These are phyloP conservation scores for Sebastes flavidus DNA, from an alignment of 2,797 vertebrate genomes.

Conservation along the genomic window DNA sequence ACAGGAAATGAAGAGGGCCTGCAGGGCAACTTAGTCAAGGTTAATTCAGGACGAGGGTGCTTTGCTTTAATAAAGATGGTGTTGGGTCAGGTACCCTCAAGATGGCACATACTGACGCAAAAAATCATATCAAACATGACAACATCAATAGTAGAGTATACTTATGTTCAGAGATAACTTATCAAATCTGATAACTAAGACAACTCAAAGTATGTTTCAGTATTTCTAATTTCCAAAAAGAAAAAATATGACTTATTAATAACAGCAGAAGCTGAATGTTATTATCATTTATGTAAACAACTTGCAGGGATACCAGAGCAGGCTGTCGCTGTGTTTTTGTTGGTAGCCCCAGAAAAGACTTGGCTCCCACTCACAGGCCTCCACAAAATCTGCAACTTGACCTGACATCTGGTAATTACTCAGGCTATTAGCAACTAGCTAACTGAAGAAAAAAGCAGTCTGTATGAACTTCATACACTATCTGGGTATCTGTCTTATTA, in stretches of 20 bases:
- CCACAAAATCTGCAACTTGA: slow-evolving; percentile 37
- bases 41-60: slow-evolving; percentile 2
- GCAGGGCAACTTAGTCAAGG: not conserved
- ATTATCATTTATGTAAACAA: slow-evolving; percentile 10
- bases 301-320: not conserved
- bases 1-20: not conserved
- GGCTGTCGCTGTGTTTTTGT: slow-evolving; percentile 3
- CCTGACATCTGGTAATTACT: slow-evolving; percentile 22
- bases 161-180: not conserved
- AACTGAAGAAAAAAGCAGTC: not conserved
- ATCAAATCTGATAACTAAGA: not conserved
- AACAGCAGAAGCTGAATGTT: not conserved
- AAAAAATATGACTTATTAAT: not conserved
- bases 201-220: not conserved
- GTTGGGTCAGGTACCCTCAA: not conserved
- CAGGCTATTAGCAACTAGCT: not conserved
- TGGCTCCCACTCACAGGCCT: slow-evolving; percentile 14
- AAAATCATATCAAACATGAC: not conserved
- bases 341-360: slow-evolving; percentile 25
- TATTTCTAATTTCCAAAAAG: not conserved
- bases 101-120: not conserved
- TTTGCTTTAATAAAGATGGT: not conserved
- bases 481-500: not conserved
- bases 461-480: not conserved
- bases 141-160: not conserved